Base-by-base conservation (phyloP, 2,888 invertebrate species). In the Drosophila gaucha region DNA sequence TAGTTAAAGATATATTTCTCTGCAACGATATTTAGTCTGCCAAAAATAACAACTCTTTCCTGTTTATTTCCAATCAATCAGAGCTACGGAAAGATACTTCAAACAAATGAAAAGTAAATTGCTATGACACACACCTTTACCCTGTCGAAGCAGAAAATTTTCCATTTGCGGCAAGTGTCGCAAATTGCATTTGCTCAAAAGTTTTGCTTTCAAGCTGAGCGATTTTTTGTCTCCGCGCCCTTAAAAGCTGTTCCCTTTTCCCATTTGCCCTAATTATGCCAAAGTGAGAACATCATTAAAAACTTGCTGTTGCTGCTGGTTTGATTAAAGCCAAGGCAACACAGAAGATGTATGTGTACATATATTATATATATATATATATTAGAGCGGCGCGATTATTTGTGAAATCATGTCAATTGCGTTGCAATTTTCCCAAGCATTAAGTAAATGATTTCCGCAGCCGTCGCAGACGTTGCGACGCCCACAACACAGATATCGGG, bases 241-340 rank as follows among this genome's bases (percentile, higher is more conserved):
- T 41, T 41, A 26, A 35, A 49, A 35, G 26, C 24, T 8, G 6
- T 36, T 26, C 47, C 49, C n/a, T 68, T 65, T 63, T 55, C 60
- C 76, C 82, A 80, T 80, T 86, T 85, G 67, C 82, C 87, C 87
- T 83, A 83, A 83, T 86, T 83, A 86, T 85, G 54, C 49, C 82
- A 68, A 72, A 80, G 86, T 76, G 74, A 86, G 76, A 82, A 64
- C 86, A 82, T 82, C 87, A 84, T 82, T 82, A 80, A 82, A 74
- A 85, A 83, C 78, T 83, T 83, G 47, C 33, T 22, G 38, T 20
- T 6, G 46, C 16, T 30, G 6, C 54, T 60, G 57, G 50, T 69
- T 86, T 84, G 78, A 84, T 86, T 78, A 72, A 68, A 70, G 55
- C 68, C 72, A 70, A 62, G 60, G 39, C 66, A 60, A 64, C 67